Evolutionary conservation across 2,113 vertebrate genomes (phyloP).

Genomic region (Pelodiscus sinensis): DNA sequence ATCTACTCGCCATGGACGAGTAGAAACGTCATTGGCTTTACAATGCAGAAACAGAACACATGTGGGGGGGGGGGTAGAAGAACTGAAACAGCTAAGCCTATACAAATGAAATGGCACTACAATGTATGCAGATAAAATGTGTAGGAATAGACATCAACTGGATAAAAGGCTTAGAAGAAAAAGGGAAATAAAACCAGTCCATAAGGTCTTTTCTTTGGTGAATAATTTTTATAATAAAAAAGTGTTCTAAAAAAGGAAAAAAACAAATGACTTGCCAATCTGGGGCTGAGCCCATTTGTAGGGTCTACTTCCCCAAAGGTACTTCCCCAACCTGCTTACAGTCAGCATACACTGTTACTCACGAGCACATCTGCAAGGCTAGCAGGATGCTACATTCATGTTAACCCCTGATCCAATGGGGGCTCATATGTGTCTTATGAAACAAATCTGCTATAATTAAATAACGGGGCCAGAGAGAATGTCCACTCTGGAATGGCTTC

Average conservation of each 20-base stretch:
- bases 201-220: background rate
- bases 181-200: fast-evolving
- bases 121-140: conserved; percentile 20
- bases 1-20: too few relatives aligned
- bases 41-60: conserved; percentile 6
- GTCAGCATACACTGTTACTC: background rate
- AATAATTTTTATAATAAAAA: conserved; percentile 36
- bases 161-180: background rate
- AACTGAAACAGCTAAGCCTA: background rate
- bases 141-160: conserved; percentile 7
- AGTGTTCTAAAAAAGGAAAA: background rate
- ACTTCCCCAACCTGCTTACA: background rate
- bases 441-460: background rate
- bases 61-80: background rate
- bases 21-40: background rate
- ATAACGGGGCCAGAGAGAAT: background rate
- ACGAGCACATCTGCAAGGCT: background rate
- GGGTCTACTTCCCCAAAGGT: background rate
- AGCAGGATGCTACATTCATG: background rate
- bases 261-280: background rate
- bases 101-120: background rate
- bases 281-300: background rate
- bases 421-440: background rate
- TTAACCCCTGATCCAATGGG: background rate
- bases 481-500: too few relatives aligned